Conservation (phyloP, 2,888 invertebrate genomes). For the Darwinula stevensoni region DNA sequence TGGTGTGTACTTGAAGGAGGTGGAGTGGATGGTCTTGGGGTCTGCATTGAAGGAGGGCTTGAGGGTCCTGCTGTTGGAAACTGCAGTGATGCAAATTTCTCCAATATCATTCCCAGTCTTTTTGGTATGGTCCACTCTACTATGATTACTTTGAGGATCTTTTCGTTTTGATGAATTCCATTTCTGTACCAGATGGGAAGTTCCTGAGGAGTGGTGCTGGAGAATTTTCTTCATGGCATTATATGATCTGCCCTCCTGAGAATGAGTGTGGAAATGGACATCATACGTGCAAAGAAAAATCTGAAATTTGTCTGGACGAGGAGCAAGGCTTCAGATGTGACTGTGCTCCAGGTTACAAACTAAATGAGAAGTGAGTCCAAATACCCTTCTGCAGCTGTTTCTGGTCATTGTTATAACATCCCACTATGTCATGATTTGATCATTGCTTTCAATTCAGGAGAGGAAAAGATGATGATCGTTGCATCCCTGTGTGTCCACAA, state of each 20-base stretch:
- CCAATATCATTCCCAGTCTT: background rate
- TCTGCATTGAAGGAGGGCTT: conserved; percentile 57
- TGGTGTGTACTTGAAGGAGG: conserved; percentile 45
- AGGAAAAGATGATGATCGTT: too few species aligned
- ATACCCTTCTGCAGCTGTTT: too few species aligned
- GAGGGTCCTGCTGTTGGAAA: conserved; percentile 18
- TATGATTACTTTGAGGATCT: too few species aligned
- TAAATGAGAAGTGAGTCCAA: conserved; percentile 3
- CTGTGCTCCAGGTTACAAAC: conserved; percentile 24
- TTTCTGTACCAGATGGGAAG: too few species aligned
- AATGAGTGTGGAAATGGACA: conserved; percentile 74
- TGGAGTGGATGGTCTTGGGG: conserved; percentile 26
- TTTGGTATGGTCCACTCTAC: too few species aligned
- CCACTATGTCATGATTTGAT: too few species aligned
- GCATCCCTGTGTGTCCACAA: conserved; percentile 17
- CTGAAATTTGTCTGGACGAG: conserved; percentile 61
- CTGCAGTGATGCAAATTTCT: conserved; percentile 10
- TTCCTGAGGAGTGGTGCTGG: too few species aligned
- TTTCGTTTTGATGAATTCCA: too few species aligned
- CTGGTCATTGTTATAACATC: too few species aligned
- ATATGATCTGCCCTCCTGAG: conserved; percentile 63
- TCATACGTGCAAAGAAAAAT: conserved; percentile 56
- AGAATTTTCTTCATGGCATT: conserved; percentile 34
- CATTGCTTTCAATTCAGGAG: too few species aligned
- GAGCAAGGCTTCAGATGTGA: conserved; percentile 50